Percentiles rank a stretch among this genome's conserved stretches.
These are phyloP conservation scores for Rutilus rutilus DNA, from an alignment of 2,113 vertebrate genomes.

Conservation along the genomic window DNA sequence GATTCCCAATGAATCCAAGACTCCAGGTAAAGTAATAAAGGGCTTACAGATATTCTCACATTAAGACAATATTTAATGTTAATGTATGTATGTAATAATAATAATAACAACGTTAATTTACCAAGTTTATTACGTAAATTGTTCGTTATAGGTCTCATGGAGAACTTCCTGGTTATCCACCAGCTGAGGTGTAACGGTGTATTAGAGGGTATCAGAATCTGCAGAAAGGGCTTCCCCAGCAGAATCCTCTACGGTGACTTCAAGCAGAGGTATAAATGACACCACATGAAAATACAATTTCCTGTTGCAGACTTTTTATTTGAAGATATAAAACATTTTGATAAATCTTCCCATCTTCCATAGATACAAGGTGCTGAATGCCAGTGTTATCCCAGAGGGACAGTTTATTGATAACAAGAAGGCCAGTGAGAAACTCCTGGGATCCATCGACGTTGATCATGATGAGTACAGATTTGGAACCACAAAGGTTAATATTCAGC, in stretches of 20 bases:
- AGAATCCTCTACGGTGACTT: slow-evolving; percentile 59
- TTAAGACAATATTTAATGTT: not conserved
- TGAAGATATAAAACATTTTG: not conserved
- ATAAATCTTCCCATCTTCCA: not conserved
- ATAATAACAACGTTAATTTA: not conserved
- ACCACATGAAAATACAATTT: not conserved
- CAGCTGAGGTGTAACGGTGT: slow-evolving; percentile 62
- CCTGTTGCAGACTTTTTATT: not conserved
- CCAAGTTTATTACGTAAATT: not conserved
- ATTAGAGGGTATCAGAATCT: slow-evolving; percentile 59
- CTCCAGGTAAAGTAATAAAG: slow-evolving; percentile 49
- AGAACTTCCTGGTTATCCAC: slow-evolving; percentile 59
- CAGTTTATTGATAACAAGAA: slow-evolving; percentile 63
- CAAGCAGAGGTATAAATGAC: slow-evolving; percentile 48
- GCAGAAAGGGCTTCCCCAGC: slow-evolving; percentile 58
- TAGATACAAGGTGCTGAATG: slow-evolving; percentile 67
- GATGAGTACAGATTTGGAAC: slow-evolving; percentile 64
- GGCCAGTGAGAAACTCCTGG: slow-evolving; percentile 60
- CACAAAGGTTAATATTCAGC: slow-evolving; percentile 58
- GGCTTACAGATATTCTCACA: not conserved
- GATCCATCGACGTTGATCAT: slow-evolving; percentile 60
- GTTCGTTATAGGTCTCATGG: slow-evolving; percentile 49
- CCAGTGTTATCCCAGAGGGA: slow-evolving; percentile 63
- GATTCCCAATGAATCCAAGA: slow-evolving; percentile 61
- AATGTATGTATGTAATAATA: not conserved